A percentile compares a stretch with the other conserved stretches of the same genome.
Evolutionary conservation across 1,140 invertebrate genomes (phyloP).

Genomic region (Cardiocondyla obscurior): DNA sequence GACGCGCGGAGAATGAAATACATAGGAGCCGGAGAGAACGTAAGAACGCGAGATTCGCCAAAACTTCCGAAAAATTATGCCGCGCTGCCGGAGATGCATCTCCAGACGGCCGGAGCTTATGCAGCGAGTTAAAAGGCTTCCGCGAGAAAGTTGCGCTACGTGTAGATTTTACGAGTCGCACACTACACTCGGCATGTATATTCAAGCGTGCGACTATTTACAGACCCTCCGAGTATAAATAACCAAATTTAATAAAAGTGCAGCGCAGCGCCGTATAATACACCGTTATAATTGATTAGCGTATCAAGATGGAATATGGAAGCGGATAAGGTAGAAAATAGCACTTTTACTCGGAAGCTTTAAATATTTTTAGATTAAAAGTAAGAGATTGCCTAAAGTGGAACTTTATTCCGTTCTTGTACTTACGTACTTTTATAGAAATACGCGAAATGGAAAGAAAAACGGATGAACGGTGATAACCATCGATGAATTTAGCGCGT

Average conservation of each 20-base stretch:
- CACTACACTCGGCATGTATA: not conserved
- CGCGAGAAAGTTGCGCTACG: constrained; percentile 38
- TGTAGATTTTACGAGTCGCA: constrained; percentile 16
- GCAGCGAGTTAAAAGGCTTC: constrained; percentile 59
- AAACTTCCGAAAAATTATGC: constrained; percentile 68
- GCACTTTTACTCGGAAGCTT: too few relatives aligned
- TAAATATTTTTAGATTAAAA: too few relatives aligned
- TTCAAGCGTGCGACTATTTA: not conserved
- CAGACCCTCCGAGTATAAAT: not conserved
- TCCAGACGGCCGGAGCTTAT: constrained; percentile 36
- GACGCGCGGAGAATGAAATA: constrained; percentile 65
- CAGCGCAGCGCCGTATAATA: not conserved
- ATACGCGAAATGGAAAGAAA: constrained; percentile 48
- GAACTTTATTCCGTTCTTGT: too few relatives aligned
- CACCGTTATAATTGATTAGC: not conserved
- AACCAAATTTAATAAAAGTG: not conserved
- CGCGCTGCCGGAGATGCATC: constrained; percentile 58
- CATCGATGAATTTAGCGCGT: constrained; percentile 60
- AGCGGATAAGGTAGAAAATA: too few relatives aligned
- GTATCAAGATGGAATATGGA: too few relatives aligned
- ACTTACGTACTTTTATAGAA: too few relatives aligned
- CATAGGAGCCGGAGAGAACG: not conserved
- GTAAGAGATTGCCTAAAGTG: too few relatives aligned
- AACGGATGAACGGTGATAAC: constrained; percentile 59
- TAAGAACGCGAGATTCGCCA: constrained; percentile 58